Evolutionary conservation across 2,888 invertebrate species (phyloP).

Genomic region (Drosophila incognita): DNA sequence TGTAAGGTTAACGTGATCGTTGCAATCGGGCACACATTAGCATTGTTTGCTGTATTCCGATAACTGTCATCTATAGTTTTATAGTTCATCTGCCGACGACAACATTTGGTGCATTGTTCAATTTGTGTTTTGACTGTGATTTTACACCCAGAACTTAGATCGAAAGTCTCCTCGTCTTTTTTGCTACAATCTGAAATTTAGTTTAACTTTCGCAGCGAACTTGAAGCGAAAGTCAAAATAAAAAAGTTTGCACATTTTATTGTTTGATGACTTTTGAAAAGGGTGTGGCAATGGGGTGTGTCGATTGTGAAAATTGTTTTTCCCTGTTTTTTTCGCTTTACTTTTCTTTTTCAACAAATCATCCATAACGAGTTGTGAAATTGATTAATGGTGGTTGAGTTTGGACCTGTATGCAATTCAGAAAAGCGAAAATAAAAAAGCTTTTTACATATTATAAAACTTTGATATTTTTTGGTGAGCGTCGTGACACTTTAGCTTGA

Average conservation of each 20-base stretch:
- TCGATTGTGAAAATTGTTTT: slow-evolving; percentile 42
- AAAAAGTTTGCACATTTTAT: slow-evolving; percentile 52
- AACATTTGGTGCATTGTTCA: slow-evolving; percentile 32
- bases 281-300: slow-evolving; percentile 23
- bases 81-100: neutral
- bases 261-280: slow-evolving; percentile 39
- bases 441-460: slow-evolving; percentile 16
- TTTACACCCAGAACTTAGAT: slow-evolving; percentile 10
- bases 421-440: slow-evolving; percentile 3
- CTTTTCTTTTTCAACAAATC: slow-evolving; percentile 44
- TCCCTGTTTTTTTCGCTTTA: slow-evolving; percentile 19
- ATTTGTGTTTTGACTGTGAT: slow-evolving; percentile 19
- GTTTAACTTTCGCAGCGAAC: slow-evolving; percentile 15
- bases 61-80: slow-evolving; percentile 5
- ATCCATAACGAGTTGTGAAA: slow-evolving; percentile 58
- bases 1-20: neutral
- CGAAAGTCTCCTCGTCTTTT: slow-evolving; percentile 12
- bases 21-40: slow-evolving; percentile 8
- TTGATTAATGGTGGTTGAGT: slow-evolving; percentile 56
- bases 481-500: neutral
- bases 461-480: neutral
- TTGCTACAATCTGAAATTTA: slow-evolving; percentile 5
- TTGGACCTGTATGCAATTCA: slow-evolving; percentile 30
- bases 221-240: slow-evolving; percentile 47
- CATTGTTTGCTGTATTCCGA: slow-evolving; percentile 6